Base-by-base conservation (phyloP, 2,888 invertebrate species). In the Eilema sororculum region DNA sequence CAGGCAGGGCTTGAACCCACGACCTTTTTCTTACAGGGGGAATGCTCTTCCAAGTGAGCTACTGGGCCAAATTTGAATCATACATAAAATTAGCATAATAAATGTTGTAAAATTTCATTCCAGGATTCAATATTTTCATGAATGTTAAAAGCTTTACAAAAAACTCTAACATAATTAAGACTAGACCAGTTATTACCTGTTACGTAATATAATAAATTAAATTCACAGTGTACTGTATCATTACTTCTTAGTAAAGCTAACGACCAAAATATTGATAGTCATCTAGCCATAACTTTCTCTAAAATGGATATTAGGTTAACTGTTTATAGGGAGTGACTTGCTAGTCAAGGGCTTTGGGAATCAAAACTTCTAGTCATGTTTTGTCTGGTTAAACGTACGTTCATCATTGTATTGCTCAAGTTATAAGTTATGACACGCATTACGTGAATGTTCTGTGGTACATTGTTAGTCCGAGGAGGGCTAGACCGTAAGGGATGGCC, bases 311-410 rank as follows among this genome's bases (percentile, higher is more conserved):
- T 72, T 61, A 61, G 60, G 64, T 76, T 67, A 67, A 73, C 71
- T 61, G 61, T 71, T 76, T 74, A 74, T 65, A 63, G 37, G 71
- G 63, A 77, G 67, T 75, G 77, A 80, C 74, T 78, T 75, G 79
- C 75, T 59, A 22, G 28, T 67, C 57, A 59, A 37, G 67, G 28
- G 28, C 59, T 66, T 69, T 63, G 62, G 37, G 65, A 71, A 68
- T 72, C 56, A 22, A 68, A 71, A 63, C 68, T 33, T 37, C 56
- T 67, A 62, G 63, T 66, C 41, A 68, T 78, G 62, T 71, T 59
- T 22, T 30, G n/a, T 52, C 28, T 24, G 22, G 60, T 67, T 12
- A n/a, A 62, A 52, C 0, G 57, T 41, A 37, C 33, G 56, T 33
- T 61, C 56, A 56, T 13, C 8, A 56, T 37, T 61, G 22, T 57